phyloP scores from a whole-genome alignment of 2,797 vertebrate species.

The Acanthurus leucopareius region DNA sequence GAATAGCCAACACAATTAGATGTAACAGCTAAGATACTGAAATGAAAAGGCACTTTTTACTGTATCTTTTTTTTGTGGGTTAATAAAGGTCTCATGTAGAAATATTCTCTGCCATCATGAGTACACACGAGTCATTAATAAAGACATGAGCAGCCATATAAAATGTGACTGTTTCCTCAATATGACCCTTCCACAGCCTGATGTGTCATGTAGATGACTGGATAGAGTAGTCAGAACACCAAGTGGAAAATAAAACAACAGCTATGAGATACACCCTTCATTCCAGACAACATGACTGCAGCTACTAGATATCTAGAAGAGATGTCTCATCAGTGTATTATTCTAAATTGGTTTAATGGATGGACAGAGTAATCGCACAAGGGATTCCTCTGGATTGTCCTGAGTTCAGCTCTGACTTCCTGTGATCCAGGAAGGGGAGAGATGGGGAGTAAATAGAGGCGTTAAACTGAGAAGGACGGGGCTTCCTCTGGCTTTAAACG shows the following conservation, averaged over 20 bases:
- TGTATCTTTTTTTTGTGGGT: neutral
- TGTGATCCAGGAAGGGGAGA: conserved; percentile 40
- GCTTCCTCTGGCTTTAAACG: conserved; percentile 69
- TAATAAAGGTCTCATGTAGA: conserved; percentile 7
- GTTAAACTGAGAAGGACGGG: conserved; percentile 61
- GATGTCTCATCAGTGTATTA: conserved; percentile 42
- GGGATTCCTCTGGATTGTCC: conserved; percentile 52
- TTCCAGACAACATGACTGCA: conserved; percentile 14
- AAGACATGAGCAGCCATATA: neutral
- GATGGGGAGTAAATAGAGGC: conserved; percentile 60
- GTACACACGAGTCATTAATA: neutral
- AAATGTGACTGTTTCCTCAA: neutral
- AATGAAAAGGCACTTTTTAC: conserved; percentile 2
- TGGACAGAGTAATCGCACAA: conserved; percentile 35
- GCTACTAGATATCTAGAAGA: conserved; percentile 28
- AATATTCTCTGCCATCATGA: conserved; percentile 5
- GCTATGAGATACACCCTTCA: neutral
- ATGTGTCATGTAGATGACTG: neutral
- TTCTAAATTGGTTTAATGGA: conserved; percentile 63
- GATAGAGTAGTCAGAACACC: conserved; percentile 5
- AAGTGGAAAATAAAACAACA: conserved; percentile 23
- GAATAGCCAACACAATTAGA: neutral
- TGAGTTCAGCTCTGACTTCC: conserved; percentile 52
- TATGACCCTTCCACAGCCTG: neutral
- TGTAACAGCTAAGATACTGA: neutral